A percentile compares a stretch with the other conserved stretches of the same genome.
phyloP scores from a whole-genome alignment of 2,113 vertebrate genomes.

The Hydrolagus affinis region DNA sequence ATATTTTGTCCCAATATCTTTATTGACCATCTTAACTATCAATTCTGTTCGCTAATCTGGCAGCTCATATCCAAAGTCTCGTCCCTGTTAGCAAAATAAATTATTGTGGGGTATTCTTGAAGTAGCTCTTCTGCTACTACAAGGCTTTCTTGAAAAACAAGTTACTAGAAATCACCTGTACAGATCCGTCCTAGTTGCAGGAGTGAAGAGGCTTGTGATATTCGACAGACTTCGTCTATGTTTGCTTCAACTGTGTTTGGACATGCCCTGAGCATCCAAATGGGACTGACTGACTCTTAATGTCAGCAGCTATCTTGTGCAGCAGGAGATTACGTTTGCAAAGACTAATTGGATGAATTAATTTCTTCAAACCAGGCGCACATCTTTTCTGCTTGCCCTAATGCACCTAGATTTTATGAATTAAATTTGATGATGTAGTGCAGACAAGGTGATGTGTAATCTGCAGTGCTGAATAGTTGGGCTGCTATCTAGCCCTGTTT shows the following conservation, averaged over 20 bases:
- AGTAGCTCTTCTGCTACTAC: not conserved
- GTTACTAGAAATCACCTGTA: not conserved
- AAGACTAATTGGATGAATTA: not conserved
- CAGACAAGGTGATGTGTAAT: not conserved
- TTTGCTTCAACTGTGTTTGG: not conserved
- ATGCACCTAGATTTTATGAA: not conserved
- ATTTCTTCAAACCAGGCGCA: not conserved
- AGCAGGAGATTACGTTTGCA: not conserved
- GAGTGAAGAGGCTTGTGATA: not conserved
- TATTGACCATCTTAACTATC: not conserved
- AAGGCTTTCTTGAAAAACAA: not conserved
- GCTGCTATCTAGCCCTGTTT: not conserved
- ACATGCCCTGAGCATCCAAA: conserved; percentile 1
- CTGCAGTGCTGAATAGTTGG: not conserved
- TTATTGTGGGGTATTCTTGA: not conserved
- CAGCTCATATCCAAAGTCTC: not conserved
- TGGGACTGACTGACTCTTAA: not conserved
- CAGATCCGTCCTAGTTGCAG: not conserved
- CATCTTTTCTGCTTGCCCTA: not conserved
- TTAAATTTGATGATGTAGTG: not conserved
- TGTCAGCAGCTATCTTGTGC: not conserved
- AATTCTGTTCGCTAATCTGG: not conserved
- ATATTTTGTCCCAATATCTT: not conserved
- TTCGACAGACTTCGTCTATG: not conserved
- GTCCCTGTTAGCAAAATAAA: not conserved